Evolutionary conservation across 2,888 invertebrate genomes (phyloP), one percentile per base, ranked within the genome.

Genomic region (Leucoptera coffeella): DNA sequence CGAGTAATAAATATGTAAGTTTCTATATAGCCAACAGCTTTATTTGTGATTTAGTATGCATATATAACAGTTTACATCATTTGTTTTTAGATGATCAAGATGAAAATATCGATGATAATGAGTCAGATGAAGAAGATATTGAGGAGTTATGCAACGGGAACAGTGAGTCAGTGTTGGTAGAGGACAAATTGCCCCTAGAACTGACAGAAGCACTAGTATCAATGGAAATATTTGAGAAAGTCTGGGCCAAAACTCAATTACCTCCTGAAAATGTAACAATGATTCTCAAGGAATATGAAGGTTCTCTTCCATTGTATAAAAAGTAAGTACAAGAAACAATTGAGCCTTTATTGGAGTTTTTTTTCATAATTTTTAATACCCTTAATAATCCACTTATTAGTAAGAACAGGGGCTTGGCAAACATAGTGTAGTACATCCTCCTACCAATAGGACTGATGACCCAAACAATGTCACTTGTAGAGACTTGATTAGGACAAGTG

Each of bases 131-230:
- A 44, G 67, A 67, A 30, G 58, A 57, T 27, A 39, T 45, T 28
- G 73, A 73, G 17, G 64, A 64, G 9, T 47, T 62, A n/a, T 46
- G 44, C 24, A 61, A 57, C 14, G 54, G 54, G n/a, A 41, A 57
- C 28, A 50, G 55, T 21, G 56, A 49, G 23, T 45, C 50, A 25
- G 35, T 54, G 9, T 43, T 51, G 19, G 49, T 59, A 28, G 61
- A 59, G 32, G 75, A 75, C 22, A 74, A 61, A 37, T 37, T 80
- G 14, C 69, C 77, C 1, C 41, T 74, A 15, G 74, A 79, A 41
- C 49, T 83, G 3, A 50, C 77, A 30, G 78, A 82, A 53, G 75
- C 74, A 6, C 61, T 84, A 13, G 59, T 75, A 27, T 69, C 74
- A 5, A 49, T 75, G 27, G 67, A 75, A 27, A 48, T 84, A 32